phyloP scores from a whole-genome alignment of 1,140 invertebrate species.

The Halesus radiatus region DNA sequence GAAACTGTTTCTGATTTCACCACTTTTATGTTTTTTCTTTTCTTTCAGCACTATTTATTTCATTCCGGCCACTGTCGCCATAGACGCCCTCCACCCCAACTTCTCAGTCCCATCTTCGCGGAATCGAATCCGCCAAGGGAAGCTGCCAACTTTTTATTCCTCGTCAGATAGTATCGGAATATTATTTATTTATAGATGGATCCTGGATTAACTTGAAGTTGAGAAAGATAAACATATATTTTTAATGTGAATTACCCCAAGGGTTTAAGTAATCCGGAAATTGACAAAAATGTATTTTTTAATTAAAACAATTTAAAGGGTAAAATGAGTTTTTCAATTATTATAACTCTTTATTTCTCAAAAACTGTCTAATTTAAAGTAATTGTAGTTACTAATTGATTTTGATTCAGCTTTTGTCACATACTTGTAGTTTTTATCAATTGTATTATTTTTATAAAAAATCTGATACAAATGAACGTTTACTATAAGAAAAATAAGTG shows the following conservation, averaged over 20 bases:
- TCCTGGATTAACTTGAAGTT: too few relatives aligned
- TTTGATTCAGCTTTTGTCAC: too few relatives aligned
- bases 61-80: constrained; percentile 13
- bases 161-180: neutral
- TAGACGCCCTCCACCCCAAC: neutral
- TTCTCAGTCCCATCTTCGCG: constrained; percentile 31
- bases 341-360: too few relatives aligned
- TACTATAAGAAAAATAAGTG: too few relatives aligned
- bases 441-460: too few relatives aligned
- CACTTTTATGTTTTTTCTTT: constrained; percentile 15
- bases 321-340: too few relatives aligned
- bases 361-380: too few relatives aligned
- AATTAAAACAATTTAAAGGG: too few relatives aligned
- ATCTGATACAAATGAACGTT: too few relatives aligned
- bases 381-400: too few relatives aligned
- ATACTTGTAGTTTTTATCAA: too few relatives aligned
- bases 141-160: neutral
- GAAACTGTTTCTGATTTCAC: constrained; percentile 46
- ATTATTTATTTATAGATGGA: neutral
- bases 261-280: neutral
- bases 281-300: too few relatives aligned
- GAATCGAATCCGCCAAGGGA: constrained; percentile 20
- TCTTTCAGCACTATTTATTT: constrained; percentile 37
- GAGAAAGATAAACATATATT: neutral
- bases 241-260: neutral